Evolutionary conservation across 2,888 invertebrate species (phyloP), one percentile per base, ranked within the genome.

Genomic region (Campoplex capitator): DNA sequence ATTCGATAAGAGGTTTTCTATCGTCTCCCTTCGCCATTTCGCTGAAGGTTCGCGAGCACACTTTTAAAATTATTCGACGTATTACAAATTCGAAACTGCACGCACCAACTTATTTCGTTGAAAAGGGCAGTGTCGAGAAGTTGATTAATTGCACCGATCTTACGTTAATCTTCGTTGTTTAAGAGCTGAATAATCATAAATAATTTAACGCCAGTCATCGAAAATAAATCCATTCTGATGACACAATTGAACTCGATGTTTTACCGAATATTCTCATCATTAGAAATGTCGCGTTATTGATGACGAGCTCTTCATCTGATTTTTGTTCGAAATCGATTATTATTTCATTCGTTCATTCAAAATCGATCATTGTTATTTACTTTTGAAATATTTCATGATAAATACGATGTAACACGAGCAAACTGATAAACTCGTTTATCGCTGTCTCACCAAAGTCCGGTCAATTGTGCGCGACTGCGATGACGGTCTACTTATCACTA

Each of bases 1-100:
- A 58, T n/a, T 18, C 65, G 74, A 90, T 87, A 67, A 89, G 88
- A 32, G 84, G 88, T 51, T 74, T 79, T 81, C 84, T 88, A 89
- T 90, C 90, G 54, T 86, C 85, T 58, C 35, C 51, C 67, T 75
- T 86, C 62, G 68, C 67, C 86, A 87, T 88, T 58, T 16, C 62
- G 32, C 38, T 16, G 76, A 23, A 6, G 11, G 71, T 62, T 48
- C 42, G 38, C 42, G 38, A 28, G 74, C 28, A 51, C 42, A 32
- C 28, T 51, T 74, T 82, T 32, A 16, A 38, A 2, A 67, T 42
- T 78, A 16, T 68, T 71, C 51, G 62, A 13, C 71, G 28, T 23
- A 23, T 65, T 23, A 54, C 3, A 0, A 62, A 32, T 70, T 28
- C 28, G 28, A 62, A 23, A n/a, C 42, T 74, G 67, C 67, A n/a